These are phyloP conservation scores for Saccostrea glomerata DNA, from an alignment of 1,140 invertebrate species.

Conservation along the genomic window DNA sequence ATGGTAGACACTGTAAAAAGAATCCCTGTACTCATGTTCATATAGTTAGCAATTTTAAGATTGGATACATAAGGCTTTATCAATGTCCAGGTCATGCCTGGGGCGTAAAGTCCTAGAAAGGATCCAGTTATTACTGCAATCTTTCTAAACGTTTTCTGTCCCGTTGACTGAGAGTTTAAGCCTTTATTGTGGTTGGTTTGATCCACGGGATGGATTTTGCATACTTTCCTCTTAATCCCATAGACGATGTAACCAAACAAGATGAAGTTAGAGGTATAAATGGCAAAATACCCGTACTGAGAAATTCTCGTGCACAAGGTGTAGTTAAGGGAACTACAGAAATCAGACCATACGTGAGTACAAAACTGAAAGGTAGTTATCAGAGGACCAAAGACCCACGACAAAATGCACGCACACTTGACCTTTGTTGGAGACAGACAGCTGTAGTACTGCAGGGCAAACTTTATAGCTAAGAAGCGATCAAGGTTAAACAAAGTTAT, in stretches of 20 bases:
- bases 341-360: background rate
- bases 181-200: background rate
- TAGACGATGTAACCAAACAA: slow-evolving; percentile 18
- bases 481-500: background rate
- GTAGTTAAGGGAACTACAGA: background rate
- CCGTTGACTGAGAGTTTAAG: background rate
- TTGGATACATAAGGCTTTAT: background rate
- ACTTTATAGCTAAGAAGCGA: background rate
- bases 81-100: background rate
- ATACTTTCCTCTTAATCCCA: background rate
- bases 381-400: background rate
- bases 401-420: background rate
- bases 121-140: background rate
- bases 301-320: background rate
- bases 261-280: background rate
- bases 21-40: background rate
- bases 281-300: background rate
- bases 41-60: background rate
- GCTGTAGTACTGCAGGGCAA: background rate
- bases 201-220: background rate
- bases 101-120: background rate
- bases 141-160: background rate
- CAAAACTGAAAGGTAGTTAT: background rate
- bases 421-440: background rate
- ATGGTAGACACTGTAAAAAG: background rate